Percentiles rank a stretch among this genome's conserved stretches.
These are phyloP conservation scores for Hyaena hyaena DNA, from an alignment of 2,113 vertebrate species.

Conservation along the genomic window DNA sequence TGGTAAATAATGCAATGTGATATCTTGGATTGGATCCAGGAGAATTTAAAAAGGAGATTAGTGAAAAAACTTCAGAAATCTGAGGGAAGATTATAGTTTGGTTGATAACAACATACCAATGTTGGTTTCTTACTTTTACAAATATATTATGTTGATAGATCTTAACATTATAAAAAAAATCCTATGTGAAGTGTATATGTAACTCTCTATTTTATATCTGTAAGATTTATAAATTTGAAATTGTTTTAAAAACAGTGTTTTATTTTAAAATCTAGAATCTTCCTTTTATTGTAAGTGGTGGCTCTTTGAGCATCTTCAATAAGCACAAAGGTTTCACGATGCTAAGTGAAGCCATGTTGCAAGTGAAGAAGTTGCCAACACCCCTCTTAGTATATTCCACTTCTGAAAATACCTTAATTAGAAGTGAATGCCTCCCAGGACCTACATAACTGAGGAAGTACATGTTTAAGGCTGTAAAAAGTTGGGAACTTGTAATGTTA, in stretches of 20 bases:
- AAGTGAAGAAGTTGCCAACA: not conserved
- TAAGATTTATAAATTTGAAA: not conserved
- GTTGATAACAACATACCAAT: not conserved
- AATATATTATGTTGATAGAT: not conserved
- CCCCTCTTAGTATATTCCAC: rapidly evolving
- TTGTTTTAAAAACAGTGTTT: not conserved
- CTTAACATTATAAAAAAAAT: not conserved
- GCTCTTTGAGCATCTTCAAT: not conserved
- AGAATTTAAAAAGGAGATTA: not conserved
- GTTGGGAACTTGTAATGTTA: not conserved
- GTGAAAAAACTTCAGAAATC: not conserved
- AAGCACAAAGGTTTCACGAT: not conserved
- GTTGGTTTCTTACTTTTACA: not conserved
- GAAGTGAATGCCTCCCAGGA: not conserved
- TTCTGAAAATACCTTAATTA: not conserved
- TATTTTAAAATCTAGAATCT: not conserved
- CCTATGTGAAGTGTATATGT: not conserved
- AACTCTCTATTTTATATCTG: not conserved
- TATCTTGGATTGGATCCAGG: not conserved
- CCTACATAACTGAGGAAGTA: not conserved
- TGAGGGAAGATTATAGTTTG: not conserved
- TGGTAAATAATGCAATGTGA: not conserved
- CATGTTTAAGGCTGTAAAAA: not conserved
- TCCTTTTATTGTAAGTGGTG: not conserved
- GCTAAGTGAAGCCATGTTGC: not conserved